A percentile compares a stretch with the other conserved stretches of the same genome.
Conservation (phyloP, 23 tunicate genomes). For the Halocynthia roretzi region DNA sequence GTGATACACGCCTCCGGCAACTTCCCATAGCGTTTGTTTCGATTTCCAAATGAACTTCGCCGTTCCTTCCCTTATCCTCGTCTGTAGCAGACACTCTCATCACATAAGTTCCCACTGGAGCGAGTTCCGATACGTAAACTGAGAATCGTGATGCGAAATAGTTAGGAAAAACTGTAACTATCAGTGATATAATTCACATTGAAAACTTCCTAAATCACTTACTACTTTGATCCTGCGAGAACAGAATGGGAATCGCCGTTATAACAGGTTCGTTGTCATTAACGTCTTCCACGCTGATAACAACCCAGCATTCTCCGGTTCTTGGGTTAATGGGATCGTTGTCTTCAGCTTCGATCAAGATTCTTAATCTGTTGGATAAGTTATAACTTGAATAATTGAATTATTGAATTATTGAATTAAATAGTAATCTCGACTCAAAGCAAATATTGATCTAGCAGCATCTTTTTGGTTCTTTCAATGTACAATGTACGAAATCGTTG, state of each 20-base stretch:
- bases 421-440: neutral
- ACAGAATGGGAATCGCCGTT: too few relatives aligned
- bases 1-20: too few relatives aligned
- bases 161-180: neutral
- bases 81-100: conserved; percentile 53
- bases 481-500: too few relatives aligned
- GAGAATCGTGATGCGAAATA: neutral
- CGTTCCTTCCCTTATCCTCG: conserved; percentile 44
- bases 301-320: conserved; percentile 37
- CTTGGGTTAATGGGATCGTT: conserved; percentile 8
- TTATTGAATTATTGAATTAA: neutral
- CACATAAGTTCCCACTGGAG: conserved; percentile 23
- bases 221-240: too few relatives aligned
- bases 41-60: conserved; percentile 28
- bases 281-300: conserved; percentile 48
- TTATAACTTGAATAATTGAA: neutral
- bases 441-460: too few relatives aligned
- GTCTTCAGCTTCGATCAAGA: conserved; percentile 55
- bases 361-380: neutral
- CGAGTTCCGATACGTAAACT: conserved; percentile 54
- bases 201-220: too few relatives aligned
- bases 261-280: conserved; percentile 49
- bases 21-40: neutral
- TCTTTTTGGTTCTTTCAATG: too few relatives aligned
- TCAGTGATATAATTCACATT: too few relatives aligned